A percentile compares a stretch with the other conserved stretches of the same genome.
These are phyloP conservation scores for Eristalis tenax DNA, from an alignment of 2,888 invertebrate genomes.

Conservation along the genomic window DNA sequence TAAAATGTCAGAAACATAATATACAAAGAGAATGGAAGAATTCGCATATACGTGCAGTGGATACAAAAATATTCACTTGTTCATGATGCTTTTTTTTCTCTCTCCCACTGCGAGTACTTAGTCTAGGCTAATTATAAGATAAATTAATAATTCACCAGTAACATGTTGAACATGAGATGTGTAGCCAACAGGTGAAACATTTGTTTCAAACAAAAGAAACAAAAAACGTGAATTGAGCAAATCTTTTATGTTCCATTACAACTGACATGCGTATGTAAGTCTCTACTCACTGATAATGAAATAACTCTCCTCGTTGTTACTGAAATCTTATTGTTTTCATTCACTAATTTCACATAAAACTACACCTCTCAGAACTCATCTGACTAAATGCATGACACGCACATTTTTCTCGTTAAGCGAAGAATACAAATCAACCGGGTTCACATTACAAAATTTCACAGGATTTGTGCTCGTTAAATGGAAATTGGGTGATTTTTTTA, in stretches of 20 bases:
- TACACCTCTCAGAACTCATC: background rate
- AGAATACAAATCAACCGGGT: background rate
- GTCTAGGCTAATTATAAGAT: background rate
- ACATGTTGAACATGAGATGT: background rate
- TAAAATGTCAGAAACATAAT: background rate
- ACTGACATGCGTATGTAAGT: background rate
- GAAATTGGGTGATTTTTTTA: background rate
- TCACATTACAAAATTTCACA: background rate
- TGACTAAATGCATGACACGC: background rate
- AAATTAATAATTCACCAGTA: background rate
- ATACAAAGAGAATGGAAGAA: background rate
- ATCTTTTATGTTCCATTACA: background rate
- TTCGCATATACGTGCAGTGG: background rate
- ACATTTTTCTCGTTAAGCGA: background rate
- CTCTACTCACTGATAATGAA: conserved; percentile 16
- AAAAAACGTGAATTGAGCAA: background rate
- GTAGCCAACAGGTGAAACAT: conserved; percentile 36
- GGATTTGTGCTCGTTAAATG: background rate
- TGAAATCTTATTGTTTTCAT: conserved; percentile 1
- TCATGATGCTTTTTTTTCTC: background rate
- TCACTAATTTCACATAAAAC: conserved; percentile 4
- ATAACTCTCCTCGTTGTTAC: background rate
- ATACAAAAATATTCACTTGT: background rate
- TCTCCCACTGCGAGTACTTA: background rate
- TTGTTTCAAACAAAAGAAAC: background rate